Evolutionary conservation across 2,113 vertebrate species (phyloP), one percentile per base, ranked within the genome.

Genomic region (Symphodus melops): DNA sequence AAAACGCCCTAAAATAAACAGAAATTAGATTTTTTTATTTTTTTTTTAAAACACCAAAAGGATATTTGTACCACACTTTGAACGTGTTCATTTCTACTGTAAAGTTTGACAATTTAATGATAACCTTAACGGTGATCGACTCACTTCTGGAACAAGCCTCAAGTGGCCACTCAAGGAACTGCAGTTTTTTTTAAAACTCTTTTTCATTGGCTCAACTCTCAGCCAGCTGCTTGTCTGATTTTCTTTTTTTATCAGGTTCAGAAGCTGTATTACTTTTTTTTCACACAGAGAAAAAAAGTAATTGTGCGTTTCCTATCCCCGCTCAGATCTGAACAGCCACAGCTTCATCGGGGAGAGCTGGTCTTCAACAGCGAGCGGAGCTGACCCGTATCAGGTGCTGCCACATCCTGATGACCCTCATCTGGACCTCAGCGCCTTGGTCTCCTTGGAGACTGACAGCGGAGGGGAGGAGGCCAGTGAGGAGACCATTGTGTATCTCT

Each of bases 401-500:
- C 72, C 85, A 28, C 91, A 79, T 51, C 82, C 58, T 0, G 20
- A 28, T 28, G 94, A 95, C 0, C 37, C 79, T 44, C 65, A 79
- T 58, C 88, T 91, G 56, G 90, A 68, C 82, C 81, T 85, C 19
- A 86, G 83, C 9, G 72, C 33, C 0, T 87, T 88, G 64, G 88
- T 86, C 66, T 83, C 90, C 82, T 84, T 93, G 82, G 92, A 95
- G 1, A 87, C 83, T 1, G 94, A 95, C 86, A 81, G 77, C 21
- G 89, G 82, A 57, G 90, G 78, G 72, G 92, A 94, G 69, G 92
- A 92, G 3, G 91, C 82, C 62, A 80, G 76, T 1, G 96, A 98
- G 70, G 96, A 98, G 87, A 96, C 95, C 46, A 96, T 98, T 81
- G 96, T 98, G 92, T 98, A 98, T 92, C 96, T 98, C 77, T 99